Evolutionary conservation across 2,113 vertebrate genomes (phyloP).

Genomic region (Oryzias curvinotus): DNA sequence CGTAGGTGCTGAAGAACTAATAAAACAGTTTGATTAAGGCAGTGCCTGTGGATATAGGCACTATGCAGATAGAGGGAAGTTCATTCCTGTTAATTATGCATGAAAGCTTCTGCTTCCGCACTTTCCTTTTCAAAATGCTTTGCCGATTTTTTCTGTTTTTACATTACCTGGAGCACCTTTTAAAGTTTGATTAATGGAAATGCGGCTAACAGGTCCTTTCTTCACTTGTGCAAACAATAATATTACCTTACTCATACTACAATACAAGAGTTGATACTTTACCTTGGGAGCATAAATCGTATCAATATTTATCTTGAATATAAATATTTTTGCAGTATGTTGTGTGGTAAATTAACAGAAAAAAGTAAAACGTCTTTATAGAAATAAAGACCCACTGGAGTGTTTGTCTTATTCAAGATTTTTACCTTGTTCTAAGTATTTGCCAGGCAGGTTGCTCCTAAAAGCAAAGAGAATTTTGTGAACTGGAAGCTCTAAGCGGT

Average conservation of each 20-base stretch:
- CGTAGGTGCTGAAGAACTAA: constrained; percentile 46
- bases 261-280: constrained; percentile 38
- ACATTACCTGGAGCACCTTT: constrained; percentile 60
- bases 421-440: neutral
- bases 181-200: constrained; percentile 68
- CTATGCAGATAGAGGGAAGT: constrained; percentile 63
- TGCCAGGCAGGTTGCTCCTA: neutral
- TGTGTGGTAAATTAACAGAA: constrained; percentile 30
- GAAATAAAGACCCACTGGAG: neutral
- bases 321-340: constrained; percentile 19
- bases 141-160: constrained; percentile 45
- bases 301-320: constrained; percentile 37
- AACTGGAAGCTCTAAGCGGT: constrained; percentile 7
- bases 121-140: constrained; percentile 45
- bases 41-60: constrained; percentile 57
- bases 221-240: constrained; percentile 52
- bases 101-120: constrained; percentile 51
- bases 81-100: constrained; percentile 72
- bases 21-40: constrained; percentile 69
- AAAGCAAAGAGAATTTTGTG: neutral
- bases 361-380: neutral
- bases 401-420: no score
- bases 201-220: constrained; percentile 50
- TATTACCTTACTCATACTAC: constrained; percentile 51
- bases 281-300: constrained; percentile 11